Percentiles rank a stretch among this genome's conserved stretches.
Evolutionary conservation across 1,140 invertebrate species (phyloP).

Genomic region (Heliconius congener): DNA sequence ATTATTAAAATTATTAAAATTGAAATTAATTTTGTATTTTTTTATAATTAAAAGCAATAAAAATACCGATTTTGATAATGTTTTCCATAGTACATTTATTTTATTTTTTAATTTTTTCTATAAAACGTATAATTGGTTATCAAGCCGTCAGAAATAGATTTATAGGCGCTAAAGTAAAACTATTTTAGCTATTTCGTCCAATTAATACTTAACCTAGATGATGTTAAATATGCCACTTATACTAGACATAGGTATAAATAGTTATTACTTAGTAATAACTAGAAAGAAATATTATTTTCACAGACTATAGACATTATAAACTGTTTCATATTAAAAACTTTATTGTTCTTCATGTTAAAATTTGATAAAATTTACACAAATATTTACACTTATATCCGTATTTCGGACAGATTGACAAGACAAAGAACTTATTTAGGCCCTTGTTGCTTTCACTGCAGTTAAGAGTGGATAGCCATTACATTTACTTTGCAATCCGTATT

Average conservation of each 20-base stretch:
- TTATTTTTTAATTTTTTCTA: background rate
- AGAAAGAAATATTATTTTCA: background rate
- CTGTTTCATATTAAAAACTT: too few relatives aligned
- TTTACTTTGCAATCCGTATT: slow-evolving; percentile 51
- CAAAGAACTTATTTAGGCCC: slow-evolving; percentile 19
- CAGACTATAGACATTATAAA: too few relatives aligned
- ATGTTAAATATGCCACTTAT: background rate
- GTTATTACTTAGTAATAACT: background rate
- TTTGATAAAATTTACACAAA: background rate
- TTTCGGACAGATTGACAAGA: background rate
- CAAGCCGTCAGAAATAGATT: background rate
- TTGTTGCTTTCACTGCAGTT: slow-evolving; percentile 51
- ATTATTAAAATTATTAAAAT: too few relatives aligned
- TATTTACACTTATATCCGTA: background rate
- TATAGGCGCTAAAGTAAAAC: background rate
- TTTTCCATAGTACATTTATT: background rate
- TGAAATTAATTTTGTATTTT: too few relatives aligned
- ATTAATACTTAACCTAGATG: slow-evolving; percentile 9
- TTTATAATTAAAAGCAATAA: too few relatives aligned
- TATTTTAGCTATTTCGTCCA: slow-evolving; percentile 8
- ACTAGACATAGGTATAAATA: background rate
- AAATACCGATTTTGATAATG: background rate
- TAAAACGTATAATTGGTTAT: slow-evolving; percentile 1
- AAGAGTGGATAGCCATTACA: slow-evolving; percentile 56
- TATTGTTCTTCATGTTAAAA: background rate